These are phyloP conservation scores for Cylas formicarius DNA, from an alignment of 1,140 invertebrate genomes.

Conservation along the genomic window DNA sequence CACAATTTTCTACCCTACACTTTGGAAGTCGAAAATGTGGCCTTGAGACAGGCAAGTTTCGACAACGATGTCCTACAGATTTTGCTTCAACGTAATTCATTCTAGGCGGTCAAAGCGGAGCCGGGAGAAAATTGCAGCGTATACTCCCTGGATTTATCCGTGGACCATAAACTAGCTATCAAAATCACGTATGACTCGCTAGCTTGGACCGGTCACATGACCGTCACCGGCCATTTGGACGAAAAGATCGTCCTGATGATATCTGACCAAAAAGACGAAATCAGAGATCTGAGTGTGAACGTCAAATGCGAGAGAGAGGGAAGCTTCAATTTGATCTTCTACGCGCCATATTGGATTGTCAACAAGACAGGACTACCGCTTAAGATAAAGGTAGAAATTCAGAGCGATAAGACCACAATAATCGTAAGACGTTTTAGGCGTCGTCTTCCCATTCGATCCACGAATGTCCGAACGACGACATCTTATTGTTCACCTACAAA, in stretches of 20 bases:
- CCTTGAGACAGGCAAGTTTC: constrained; percentile 26
- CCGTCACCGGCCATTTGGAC: constrained; percentile 59
- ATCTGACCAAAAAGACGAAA: constrained; percentile 52
- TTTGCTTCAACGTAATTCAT: not conserved
- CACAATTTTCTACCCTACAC: constrained; percentile 71
- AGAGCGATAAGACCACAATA: not conserved
- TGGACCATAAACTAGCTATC: constrained; percentile 52
- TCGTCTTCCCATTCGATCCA: constrained; percentile 59
- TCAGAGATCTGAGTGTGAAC: constrained; percentile 59
- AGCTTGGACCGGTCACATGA: constrained; percentile 64
- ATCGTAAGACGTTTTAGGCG: constrained; percentile 45
- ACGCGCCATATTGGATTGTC: constrained; percentile 84
- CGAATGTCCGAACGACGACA: constrained; percentile 56
- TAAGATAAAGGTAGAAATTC: constrained; percentile 60
- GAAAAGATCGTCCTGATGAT: constrained; percentile 61
- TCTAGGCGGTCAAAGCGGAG: constrained; percentile 49
- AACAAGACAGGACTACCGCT: constrained; percentile 79
- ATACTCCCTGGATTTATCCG: constrained; percentile 56
- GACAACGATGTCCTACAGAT: not conserved
- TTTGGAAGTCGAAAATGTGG: constrained; percentile 48
- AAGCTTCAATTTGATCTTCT: constrained; percentile 60
- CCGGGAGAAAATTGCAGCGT: constrained; percentile 63
- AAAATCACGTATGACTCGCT: constrained; percentile 63
- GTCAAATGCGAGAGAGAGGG: constrained; percentile 56
- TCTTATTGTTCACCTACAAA: constrained; percentile 64